Evolutionary conservation across 1,140 invertebrate species (phyloP).

Genomic region (Andricus grossulariae): DNA sequence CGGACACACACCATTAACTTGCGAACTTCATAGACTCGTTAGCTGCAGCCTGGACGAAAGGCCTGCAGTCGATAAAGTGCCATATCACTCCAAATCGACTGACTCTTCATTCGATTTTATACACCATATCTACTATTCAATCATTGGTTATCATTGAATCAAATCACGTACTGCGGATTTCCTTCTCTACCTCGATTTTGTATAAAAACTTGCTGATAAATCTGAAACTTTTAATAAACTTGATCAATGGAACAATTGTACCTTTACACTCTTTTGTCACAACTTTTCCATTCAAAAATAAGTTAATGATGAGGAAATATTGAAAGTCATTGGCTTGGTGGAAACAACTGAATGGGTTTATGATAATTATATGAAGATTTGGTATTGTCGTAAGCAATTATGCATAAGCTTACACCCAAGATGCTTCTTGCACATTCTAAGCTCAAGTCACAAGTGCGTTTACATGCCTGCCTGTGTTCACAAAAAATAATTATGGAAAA

Average conservation of each 20-base stretch:
- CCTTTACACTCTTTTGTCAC: too few relatives aligned
- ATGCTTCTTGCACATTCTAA: constrained; percentile 7
- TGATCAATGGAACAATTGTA: too few relatives aligned
- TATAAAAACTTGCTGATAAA: too few relatives aligned
- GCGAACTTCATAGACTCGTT: not conserved
- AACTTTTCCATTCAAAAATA: too few relatives aligned
- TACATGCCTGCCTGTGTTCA: constrained; percentile 2
- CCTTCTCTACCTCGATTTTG: too few relatives aligned
- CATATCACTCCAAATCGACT: constrained; percentile 9
- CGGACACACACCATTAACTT: not conserved
- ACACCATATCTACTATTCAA: not conserved
- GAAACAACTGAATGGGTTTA: not conserved
- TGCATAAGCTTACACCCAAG: constrained; percentile 22
- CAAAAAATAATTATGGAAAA: too few relatives aligned
- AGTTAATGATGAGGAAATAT: too few relatives aligned
- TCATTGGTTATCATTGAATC: constrained; percentile 3
- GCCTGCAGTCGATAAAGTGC: not conserved
- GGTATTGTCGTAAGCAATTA: not conserved
- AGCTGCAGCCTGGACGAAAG: not conserved
- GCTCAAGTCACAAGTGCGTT: constrained; percentile 3
- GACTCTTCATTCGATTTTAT: not conserved
- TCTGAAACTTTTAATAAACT: too few relatives aligned
- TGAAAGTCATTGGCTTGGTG: not conserved
- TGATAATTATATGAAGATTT: not conserved
- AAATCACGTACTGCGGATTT: constrained; percentile 5